Conservation (phyloP, 2,888 invertebrate genomes). For the Agriopis aurantiaria region DNA sequence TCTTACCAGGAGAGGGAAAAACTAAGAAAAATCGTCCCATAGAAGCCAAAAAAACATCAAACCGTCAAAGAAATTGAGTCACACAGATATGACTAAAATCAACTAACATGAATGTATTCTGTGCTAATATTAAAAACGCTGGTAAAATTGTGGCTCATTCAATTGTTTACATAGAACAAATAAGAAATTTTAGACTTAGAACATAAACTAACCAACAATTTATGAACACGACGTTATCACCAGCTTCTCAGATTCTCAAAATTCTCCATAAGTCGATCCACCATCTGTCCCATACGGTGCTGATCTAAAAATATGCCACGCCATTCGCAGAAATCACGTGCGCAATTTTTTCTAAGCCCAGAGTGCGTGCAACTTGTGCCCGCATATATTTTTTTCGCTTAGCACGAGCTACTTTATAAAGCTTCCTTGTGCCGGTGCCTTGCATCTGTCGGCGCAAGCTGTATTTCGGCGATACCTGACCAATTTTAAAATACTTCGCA, state of each 20-base stretch:
- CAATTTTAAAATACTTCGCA: slow-evolving; percentile 49
- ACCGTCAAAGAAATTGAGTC: no score
- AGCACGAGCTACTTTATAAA: slow-evolving; percentile 82
- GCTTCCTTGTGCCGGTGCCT: slow-evolving; percentile 68
- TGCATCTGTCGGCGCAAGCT: slow-evolving; percentile 83
- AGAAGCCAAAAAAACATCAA: no score
- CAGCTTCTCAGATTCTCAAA: slow-evolving; percentile 22
- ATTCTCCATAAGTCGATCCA: slow-evolving; percentile 24
- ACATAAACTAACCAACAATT: no score
- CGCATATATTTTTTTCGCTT: slow-evolving; percentile 77
- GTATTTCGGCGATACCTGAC: slow-evolving; percentile 70
- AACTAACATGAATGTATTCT: no score
- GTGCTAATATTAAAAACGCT: no score
- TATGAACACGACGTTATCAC: slow-evolving; percentile 15
- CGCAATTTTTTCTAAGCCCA: slow-evolving; percentile 64
- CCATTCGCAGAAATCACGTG: slow-evolving; percentile 73
- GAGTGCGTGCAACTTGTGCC: slow-evolving; percentile 80
- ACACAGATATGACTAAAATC: no score
- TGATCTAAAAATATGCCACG: slow-evolving; percentile 66
- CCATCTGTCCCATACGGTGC: slow-evolving; percentile 34
- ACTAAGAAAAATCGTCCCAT: no score
- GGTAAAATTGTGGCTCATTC: no score
- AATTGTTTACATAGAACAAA: no score
- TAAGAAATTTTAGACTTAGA: no score
- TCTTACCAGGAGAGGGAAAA: no score